Conservation (phyloP, 1,140 invertebrate genomes). For the Streblospio benedicti region DNA sequence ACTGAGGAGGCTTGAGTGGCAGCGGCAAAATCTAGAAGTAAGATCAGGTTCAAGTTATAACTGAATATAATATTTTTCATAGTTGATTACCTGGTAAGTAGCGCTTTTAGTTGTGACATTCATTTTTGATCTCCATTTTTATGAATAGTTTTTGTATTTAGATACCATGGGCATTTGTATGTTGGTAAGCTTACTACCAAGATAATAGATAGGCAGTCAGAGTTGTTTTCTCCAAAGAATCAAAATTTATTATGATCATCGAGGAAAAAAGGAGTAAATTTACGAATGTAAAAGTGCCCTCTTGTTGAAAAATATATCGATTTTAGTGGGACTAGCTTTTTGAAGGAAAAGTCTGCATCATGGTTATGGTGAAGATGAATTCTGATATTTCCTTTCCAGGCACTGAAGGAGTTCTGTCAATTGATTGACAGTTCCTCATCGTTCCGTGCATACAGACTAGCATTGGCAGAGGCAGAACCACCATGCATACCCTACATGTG, state of each 20-base stretch:
- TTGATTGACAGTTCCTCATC: constrained; percentile 93
- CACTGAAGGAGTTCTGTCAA: constrained; percentile 83
- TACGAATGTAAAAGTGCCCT: no score
- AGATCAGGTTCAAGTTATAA: constrained; percentile 10
- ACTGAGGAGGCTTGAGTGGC: constrained; percentile 85
- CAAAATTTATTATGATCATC: no score
- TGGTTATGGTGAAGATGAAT: no score
- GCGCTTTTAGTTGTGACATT: background rate
- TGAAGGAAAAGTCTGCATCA: no score
- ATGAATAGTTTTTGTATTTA: constrained; percentile 6
- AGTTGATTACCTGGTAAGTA: background rate
- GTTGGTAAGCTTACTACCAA: no score
- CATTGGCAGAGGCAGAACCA: constrained; percentile 84
- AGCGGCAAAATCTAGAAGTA: constrained; percentile 75
- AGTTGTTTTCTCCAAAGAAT: no score
- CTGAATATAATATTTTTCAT: background rate
- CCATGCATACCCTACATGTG: constrained; percentile 98
- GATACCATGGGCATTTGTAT: constrained; percentile 1
- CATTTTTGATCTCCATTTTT: background rate
- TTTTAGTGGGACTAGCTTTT: no score
- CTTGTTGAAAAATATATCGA: no score
- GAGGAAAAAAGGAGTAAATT: no score
- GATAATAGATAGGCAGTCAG: no score
- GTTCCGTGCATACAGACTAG: constrained; percentile 87
- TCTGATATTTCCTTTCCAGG: constrained; percentile 47